Base-by-base conservation (phyloP, 2,888 invertebrate species). In the Calephelis perditalis region DNA sequence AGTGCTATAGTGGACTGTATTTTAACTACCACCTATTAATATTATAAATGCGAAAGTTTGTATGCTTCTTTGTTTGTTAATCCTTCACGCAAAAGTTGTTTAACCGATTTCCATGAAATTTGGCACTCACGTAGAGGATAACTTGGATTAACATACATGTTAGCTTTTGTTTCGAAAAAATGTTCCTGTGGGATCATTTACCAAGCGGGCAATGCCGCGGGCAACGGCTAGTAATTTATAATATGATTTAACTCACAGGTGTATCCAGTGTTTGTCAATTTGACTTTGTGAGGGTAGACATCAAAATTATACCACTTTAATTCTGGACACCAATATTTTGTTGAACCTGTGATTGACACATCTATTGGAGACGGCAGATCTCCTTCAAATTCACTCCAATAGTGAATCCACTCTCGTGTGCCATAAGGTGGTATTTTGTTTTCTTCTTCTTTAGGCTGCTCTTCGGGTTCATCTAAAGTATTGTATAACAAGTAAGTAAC, bases 231-330 rank as follows among this genome's bases (percentile, higher is more conserved):
- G 26, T 26, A 2, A 45, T 45, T 1, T 7, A 8, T 40, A 40
- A 40, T 8, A 44, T 62, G n/a, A 58, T 57, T 62, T n/a, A 52
- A 70, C 79, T 81, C 73, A 94, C 94, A 81, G 52, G 94, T 94
- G 64, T 91, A 91, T 60, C 94, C 94, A n/a, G 93, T 93, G 68
- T 94, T 95, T 0, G 92, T 92, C 15, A 94, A 63, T 74, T 94
- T 94, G 65, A 94, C 79, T 75, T 93, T 93, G 69, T 92, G 92
- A 0, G 94, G 94, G 55, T 79, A 81, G 2, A 91, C 74, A 44
- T 93, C 91, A 64, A 92, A 92, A 73, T 94, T 92, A 64, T 81
- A 82, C 92, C 93, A 93, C 52, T 81, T 75, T 10, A 94, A 78
- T 57, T 86, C 81, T 3, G 92, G 91, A 46, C 93, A 83, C 2